Conservation (phyloP, 2,888 invertebrate genomes). For the Drosophila mercatorum region DNA sequence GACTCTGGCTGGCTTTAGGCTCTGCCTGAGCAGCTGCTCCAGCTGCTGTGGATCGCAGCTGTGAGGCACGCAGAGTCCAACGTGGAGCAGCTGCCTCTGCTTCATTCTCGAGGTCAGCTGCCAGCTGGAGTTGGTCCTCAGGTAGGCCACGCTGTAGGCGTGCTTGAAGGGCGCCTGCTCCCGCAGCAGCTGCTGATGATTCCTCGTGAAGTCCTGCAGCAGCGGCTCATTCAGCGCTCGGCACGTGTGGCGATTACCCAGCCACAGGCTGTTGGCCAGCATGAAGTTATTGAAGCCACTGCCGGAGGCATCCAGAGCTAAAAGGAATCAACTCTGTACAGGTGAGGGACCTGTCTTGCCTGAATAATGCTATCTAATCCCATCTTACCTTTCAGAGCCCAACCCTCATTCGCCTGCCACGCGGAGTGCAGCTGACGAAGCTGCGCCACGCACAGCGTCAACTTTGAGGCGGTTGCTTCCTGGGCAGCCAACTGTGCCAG, state of each 20-base stretch:
- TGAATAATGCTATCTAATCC: not conserved
- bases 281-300: conserved; percentile 44
- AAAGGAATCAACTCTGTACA: not conserved
- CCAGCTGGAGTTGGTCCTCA: conserved; percentile 33
- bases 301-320: conserved; percentile 58
- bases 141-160: conserved; percentile 49
- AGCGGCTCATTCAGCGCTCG: conserved; percentile 30
- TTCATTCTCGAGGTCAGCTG: conserved; percentile 9
- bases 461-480: not conserved
- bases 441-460: conserved; percentile 38
- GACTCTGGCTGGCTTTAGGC: not conserved
- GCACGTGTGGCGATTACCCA: conserved; percentile 50
- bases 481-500: conserved; percentile 10
- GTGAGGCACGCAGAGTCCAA: conserved; percentile 54
- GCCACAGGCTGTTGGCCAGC: conserved; percentile 43
- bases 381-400: conserved; percentile 54
- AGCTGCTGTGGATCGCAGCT: conserved; percentile 30
- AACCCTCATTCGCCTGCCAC: conserved; percentile 14
- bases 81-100: conserved; percentile 31
- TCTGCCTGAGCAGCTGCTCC: conserved; percentile 29
- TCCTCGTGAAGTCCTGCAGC: conserved; percentile 13
- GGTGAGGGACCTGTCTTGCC: too few species aligned
- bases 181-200: conserved; percentile 11
- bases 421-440: conserved; percentile 26
- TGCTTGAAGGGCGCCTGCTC: conserved; percentile 41